Evolutionary conservation across 2,113 vertebrate genomes (phyloP), one percentile per base, ranked within the genome.

Genomic region (Cyprichromis sp.): DNA sequence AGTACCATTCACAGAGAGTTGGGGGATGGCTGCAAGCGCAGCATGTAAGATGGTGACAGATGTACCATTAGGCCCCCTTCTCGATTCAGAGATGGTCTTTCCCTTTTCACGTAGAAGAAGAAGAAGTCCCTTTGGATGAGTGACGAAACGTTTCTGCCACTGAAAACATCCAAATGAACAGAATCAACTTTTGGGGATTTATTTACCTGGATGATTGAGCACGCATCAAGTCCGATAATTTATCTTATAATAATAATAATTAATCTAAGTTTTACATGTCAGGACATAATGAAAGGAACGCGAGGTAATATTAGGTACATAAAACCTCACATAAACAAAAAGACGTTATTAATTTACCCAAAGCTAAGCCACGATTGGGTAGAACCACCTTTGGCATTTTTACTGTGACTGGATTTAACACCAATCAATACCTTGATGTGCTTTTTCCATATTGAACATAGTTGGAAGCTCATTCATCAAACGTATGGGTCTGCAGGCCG

Each of bases 401-500:
- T 36, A 66, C 61, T 63, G n/a, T 68, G n/a, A 14, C 36, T 40
- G 19, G 0, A 40, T 68, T 68, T 40, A 68, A 40, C 63, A n/a
- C 17, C 59, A 63, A 3, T 63, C 59, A 71, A 4, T 24, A 42
- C 5, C 38, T 16, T 6, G 1, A 42, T 42, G 66, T 71, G 38
- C 13, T 1, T 71, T 71, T 71, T 24, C n/a, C 21, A 42, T 42
- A 71, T 16, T 42, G 8, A 71, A 42, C n/a, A 29, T 47, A 76
- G 14, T 26, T 26, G 21, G 40, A 26, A 45, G 21, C 13, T 24
- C 66, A 2, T 73, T 45, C 38, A 73, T 73, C 40, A 73, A 47
- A 76, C 6, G 2, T 29, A 5, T 29, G 9, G 42, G 71, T 8
- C 71, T 0, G 42, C 42, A 29, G 3, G 71, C 0, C 16, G 1